phyloP scores from a whole-genome alignment of 2,797 vertebrate genomes.

The Micrastur ruficollis region DNA sequence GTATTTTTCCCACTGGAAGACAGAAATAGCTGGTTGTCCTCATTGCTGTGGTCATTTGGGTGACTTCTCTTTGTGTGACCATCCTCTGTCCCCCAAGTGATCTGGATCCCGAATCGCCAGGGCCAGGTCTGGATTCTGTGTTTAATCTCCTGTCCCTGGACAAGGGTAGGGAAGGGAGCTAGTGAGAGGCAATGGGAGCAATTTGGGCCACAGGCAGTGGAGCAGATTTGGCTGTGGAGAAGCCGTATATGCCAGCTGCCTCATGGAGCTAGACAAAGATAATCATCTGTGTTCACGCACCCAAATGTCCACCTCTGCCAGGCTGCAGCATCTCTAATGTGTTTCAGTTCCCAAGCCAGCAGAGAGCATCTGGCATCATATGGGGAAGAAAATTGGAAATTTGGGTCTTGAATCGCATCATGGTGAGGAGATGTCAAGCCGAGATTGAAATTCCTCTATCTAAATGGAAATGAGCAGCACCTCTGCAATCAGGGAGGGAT shows the following conservation, averaged over 20 bases:
- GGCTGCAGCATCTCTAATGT: background rate
- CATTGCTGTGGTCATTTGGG: background rate
- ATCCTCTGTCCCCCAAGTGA: background rate
- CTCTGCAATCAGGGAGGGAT: background rate
- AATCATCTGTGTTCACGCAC: rapidly evolving
- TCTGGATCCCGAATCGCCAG: rapidly evolving
- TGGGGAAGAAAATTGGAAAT: background rate
- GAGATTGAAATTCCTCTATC: constrained; percentile 25
- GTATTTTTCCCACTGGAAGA: background rate
- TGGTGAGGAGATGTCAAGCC: background rate
- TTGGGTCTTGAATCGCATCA: background rate
- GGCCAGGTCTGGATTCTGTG: background rate
- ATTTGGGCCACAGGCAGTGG: rapidly evolving
- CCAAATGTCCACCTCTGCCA: background rate
- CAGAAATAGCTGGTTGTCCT: background rate
- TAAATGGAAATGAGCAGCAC: constrained; percentile 29
- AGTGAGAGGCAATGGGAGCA: rapidly evolving
- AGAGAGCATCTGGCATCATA: background rate
- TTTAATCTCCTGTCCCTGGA: background rate
- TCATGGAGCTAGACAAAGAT: background rate
- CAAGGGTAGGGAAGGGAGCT: background rate
- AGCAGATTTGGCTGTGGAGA: background rate
- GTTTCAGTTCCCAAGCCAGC: background rate
- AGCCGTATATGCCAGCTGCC: background rate
- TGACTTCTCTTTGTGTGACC: background rate